These are phyloP conservation scores for Hymenopus coronatus DNA, from an alignment of 2,888 invertebrate species.

Conservation along the genomic window DNA sequence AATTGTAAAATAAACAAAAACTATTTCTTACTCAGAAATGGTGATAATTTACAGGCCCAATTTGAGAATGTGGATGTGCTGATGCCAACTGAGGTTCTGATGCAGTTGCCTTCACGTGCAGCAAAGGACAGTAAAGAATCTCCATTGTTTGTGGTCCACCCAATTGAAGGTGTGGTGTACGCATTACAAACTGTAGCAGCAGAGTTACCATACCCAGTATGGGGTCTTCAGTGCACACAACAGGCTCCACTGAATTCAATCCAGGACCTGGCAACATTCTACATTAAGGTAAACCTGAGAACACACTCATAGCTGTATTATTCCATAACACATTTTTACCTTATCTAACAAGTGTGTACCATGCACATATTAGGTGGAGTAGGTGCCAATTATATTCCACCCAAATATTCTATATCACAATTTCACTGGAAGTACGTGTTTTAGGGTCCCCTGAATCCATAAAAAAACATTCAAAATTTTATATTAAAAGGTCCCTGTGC, in stretches of 20 bases:
- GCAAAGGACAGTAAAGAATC: constrained; percentile 36
- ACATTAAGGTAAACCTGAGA: constrained; percentile 51
- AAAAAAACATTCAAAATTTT: too few species aligned
- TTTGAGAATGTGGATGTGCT: constrained; percentile 56
- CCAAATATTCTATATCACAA: too few species aligned
- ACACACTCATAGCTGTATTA: too few species aligned
- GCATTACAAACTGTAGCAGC: constrained; percentile 69
- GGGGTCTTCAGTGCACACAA: constrained; percentile 85
- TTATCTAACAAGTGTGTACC: too few species aligned
- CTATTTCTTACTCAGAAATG: not conserved
- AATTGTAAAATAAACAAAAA: too few species aligned
- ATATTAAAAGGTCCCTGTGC: too few species aligned
- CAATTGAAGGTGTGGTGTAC: constrained; percentile 83
- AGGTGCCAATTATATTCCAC: too few species aligned
- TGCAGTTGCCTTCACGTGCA: constrained; percentile 62
- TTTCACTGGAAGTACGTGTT: too few species aligned
- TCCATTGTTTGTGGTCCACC: constrained; percentile 63
- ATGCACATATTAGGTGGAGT: too few species aligned
- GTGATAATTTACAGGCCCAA: constrained; percentile 35
- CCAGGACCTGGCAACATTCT: constrained; percentile 67
- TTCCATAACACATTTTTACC: too few species aligned
- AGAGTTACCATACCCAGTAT: constrained; percentile 71
- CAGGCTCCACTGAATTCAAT: constrained; percentile 73
- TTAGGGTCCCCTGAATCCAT: too few species aligned
- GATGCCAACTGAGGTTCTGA: constrained; percentile 70